Base-by-base conservation (phyloP, 2,797 vertebrate genomes). In the Carcharodon carcharias region DNA sequence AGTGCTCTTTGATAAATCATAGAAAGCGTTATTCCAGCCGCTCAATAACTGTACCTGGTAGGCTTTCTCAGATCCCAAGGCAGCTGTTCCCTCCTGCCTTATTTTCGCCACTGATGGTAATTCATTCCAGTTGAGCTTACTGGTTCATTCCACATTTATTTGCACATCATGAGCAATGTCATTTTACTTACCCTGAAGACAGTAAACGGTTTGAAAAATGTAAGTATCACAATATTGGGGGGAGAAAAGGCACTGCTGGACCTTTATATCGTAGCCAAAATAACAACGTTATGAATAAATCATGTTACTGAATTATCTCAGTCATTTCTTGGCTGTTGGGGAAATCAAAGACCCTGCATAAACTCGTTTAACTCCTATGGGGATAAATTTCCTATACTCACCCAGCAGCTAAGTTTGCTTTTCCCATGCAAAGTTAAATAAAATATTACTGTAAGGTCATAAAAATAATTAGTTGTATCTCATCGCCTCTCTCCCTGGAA, bases 1-100 rank as follows among this genome's bases (percentile, higher is more conserved):
- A 99, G 98, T 98, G 98, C 98, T 98, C 98, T 98, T 98, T 98
- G 98, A 98, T 98, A 98, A 98, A 98, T 98, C 98, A 98, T 97
- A 97, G 97, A 97, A 97, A 97, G 98, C 98, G 98, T 98, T 98
- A 97, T 98, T 98, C 97, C 96, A 97, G 98, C 97, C 97, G 96
- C 98, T 98, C 98, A 97, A 98, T 98, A 97, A 97, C 97, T 96
- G 97, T 97, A 98, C 98, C 98, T 97, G 97, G 98, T 96, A 97
- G 96, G 97, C 96, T 93, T 67, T 67, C 40, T 67, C 73, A 58
- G 96, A 97, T 98, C 98, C 98, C 97, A 97, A 97, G 98, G 97
- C 97, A 98, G 98, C 97, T 96, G 96, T 98, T 98, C 97, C 96
- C 97, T 97, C 96, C 97, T 97, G 98, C 97, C 97, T 97, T 96